These are phyloP conservation scores for Tinamus guttatus DNA, from an alignment of 2,113 vertebrate genomes.

Conservation along the genomic window DNA sequence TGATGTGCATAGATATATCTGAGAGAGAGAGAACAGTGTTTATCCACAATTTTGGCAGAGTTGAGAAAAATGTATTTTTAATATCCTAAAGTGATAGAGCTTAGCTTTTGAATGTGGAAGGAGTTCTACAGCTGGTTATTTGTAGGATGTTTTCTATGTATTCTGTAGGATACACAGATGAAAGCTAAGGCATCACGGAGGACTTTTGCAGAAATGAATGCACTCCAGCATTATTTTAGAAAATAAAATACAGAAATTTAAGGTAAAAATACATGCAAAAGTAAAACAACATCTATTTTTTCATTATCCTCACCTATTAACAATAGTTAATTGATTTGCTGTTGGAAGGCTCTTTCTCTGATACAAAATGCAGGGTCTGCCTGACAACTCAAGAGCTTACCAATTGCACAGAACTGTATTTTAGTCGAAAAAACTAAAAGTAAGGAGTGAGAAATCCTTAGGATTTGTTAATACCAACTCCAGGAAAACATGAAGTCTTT, in stretches of 20 bases:
- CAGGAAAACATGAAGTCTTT: background rate
- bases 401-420: background rate
- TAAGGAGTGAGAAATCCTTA: background rate
- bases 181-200: background rate
- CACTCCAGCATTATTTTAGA: background rate
- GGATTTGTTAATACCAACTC: background rate
- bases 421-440: background rate
- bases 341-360: background rate
- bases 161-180: background rate
- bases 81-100: background rate
- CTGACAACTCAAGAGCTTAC: background rate
- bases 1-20: background rate
- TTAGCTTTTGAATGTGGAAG: background rate
- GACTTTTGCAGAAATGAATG: background rate
- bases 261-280: background rate
- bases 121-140: background rate
- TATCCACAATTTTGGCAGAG: background rate
- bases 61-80: background rate
- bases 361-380: background rate
- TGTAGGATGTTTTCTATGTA: background rate
- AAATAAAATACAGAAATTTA: background rate
- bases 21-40: background rate
- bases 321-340: background rate
- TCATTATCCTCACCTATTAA: background rate
- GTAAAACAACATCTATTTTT: background rate